Evolutionary conservation across 2,113 vertebrate species (phyloP).

Genomic region (Oncorhynchus clarkii): DNA sequence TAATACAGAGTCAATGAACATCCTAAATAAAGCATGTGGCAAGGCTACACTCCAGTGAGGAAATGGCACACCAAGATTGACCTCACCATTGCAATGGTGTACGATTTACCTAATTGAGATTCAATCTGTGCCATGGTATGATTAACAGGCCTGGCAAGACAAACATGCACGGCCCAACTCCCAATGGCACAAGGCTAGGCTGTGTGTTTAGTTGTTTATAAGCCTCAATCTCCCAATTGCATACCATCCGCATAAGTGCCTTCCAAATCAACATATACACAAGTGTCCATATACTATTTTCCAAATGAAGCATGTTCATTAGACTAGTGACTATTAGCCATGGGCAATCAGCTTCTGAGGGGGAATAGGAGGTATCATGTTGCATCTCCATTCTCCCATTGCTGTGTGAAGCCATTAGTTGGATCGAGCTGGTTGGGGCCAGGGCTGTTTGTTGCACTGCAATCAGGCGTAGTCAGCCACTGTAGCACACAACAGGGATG

Average conservation of each 20-base stretch:
- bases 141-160: slow-evolving; percentile 31
- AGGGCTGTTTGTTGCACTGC: slow-evolving; percentile 41
- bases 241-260: slow-evolving; percentile 18
- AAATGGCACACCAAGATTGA: slow-evolving; percentile 30
- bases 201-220: slow-evolving; percentile 2
- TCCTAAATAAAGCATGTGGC: slow-evolving; percentile 16
- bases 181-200: slow-evolving; percentile 35
- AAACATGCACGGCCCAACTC: slow-evolving; percentile 31
- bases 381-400: slow-evolving; percentile 64
- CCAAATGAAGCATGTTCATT: slow-evolving; percentile 64
- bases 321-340: slow-evolving; percentile 64
- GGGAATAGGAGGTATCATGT: slow-evolving; percentile 57
- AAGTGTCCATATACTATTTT: slow-evolving; percentile 55
- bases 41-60: slow-evolving; percentile 25
- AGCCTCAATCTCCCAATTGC: slow-evolving; percentile 26
- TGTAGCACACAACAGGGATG: slow-evolving; percentile 20
- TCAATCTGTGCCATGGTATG: slow-evolving; percentile 27
- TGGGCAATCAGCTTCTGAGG: slow-evolving; percentile 65
- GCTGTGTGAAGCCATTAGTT: slow-evolving; percentile 66
- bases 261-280: slow-evolving; percentile 47
- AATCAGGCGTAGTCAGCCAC: slow-evolving; percentile 6
- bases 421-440: slow-evolving; percentile 42
- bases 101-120: slow-evolving; percentile 39
- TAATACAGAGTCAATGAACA: slow-evolving; percentile 25
- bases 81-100: slow-evolving; percentile 20